These are phyloP conservation scores for Pagrus major DNA, from an alignment of 2,113 vertebrate species.

Conservation along the genomic window DNA sequence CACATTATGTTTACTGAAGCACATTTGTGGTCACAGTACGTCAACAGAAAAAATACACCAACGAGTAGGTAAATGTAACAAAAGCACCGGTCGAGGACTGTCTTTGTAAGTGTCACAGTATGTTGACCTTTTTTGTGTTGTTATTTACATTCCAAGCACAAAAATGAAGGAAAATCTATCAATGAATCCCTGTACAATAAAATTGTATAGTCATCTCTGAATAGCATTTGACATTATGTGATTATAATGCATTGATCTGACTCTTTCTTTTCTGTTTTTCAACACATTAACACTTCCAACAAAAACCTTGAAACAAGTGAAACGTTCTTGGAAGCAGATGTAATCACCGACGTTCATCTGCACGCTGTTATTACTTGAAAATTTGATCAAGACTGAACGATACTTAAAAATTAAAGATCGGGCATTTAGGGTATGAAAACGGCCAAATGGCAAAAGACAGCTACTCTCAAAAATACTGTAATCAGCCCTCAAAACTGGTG, in stretches of 20 bases:
- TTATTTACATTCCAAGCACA: background rate
- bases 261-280: background rate
- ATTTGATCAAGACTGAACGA: background rate
- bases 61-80: background rate
- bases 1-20: background rate
- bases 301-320: background rate
- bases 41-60: background rate
- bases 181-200: background rate
- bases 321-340: background rate
- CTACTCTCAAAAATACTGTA: conserved; percentile 4
- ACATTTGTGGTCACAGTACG: background rate
- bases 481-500: conserved; percentile 27
- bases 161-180: background rate
- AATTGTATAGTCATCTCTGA: background rate
- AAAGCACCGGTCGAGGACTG: background rate
- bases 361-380: background rate
- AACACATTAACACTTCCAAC: background rate
- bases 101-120: background rate
- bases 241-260: background rate
- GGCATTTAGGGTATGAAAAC: background rate
- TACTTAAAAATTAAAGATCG: conserved; percentile 1
- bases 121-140: background rate
- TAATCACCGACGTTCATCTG: background rate
- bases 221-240: background rate
- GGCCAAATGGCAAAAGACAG: background rate